phyloP scores from a whole-genome alignment of 2,113 vertebrate species.

The Syrrhaptes paradoxus region DNA sequence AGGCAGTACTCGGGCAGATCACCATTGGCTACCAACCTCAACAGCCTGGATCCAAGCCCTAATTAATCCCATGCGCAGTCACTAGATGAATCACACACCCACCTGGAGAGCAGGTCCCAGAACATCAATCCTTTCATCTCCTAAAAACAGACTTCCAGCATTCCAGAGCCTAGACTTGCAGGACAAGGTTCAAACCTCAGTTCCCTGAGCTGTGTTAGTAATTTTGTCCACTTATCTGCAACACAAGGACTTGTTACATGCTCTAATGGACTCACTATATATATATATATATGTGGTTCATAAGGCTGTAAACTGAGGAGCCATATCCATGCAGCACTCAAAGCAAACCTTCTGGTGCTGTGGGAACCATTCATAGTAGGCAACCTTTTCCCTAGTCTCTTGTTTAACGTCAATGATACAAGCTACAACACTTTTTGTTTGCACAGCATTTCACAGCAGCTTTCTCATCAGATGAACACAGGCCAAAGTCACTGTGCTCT shows the following conservation, averaged over 20 bases:
- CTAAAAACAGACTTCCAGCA: neutral
- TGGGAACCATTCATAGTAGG: neutral
- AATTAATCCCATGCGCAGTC: neutral
- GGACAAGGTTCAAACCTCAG: slow-evolving; percentile 27
- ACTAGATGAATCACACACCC: slow-evolving; percentile 26
- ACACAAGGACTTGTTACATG: neutral
- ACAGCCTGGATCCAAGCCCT: neutral
- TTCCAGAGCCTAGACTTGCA: neutral
- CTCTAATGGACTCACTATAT: neutral
- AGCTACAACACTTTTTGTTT: neutral
- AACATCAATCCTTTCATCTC: slow-evolving; percentile 30
- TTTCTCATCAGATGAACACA: neutral
- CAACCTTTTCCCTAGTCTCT: neutral
- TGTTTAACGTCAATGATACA: neutral
- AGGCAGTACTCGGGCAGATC: neutral
- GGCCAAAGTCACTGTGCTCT: neutral
- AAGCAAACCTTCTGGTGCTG: neutral
- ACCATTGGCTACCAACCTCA: neutral
- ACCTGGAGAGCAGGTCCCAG: slow-evolving; percentile 25
- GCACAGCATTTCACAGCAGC: neutral
- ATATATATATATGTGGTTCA: neutral
- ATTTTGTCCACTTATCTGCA: neutral
- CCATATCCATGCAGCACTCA: neutral
- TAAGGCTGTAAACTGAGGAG: neutral
- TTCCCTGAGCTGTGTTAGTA: neutral